phyloP scores from a whole-genome alignment of 2,797 vertebrate genomes.

The Prionace glauca region DNA sequence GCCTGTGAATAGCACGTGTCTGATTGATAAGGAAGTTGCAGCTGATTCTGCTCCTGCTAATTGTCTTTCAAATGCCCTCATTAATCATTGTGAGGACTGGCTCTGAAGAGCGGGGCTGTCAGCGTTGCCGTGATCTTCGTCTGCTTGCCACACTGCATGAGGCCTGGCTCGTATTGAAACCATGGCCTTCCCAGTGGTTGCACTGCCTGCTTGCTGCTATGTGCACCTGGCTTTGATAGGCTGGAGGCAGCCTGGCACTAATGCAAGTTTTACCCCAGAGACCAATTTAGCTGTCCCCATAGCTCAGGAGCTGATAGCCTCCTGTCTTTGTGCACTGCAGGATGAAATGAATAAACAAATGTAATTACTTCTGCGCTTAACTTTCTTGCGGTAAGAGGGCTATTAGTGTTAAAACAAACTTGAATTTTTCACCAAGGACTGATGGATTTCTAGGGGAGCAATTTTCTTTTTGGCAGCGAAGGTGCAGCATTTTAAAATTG shows the following conservation, averaged over 20 bases:
- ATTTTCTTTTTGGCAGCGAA: not conserved
- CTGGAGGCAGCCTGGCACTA: slow-evolving; percentile 73
- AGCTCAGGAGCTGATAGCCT: slow-evolving; percentile 95
- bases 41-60: slow-evolving; percentile 91
- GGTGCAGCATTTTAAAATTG: not conserved
- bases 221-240: slow-evolving; percentile 79
- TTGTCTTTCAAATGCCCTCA: slow-evolving; percentile 99
- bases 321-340: slow-evolving; percentile 83
- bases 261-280: slow-evolving; percentile 73
- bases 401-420: slow-evolving; percentile 36
- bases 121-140: slow-evolving; percentile 67
- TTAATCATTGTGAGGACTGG: slow-evolving; percentile 80
- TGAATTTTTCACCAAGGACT: slow-evolving; percentile 28
- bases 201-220: slow-evolving; percentile 49
- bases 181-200: slow-evolving; percentile 54
- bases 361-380: slow-evolving; percentile 81
- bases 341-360: slow-evolving; percentile 94
- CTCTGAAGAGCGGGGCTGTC: slow-evolving; percentile 75
- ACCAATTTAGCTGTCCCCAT: slow-evolving; percentile 79
- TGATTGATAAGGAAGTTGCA: slow-evolving; percentile 92
- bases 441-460: not conserved
- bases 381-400: slow-evolving; percentile 15
- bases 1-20: slow-evolving; percentile 77
- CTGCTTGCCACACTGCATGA: slow-evolving; percentile 79
- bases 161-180: slow-evolving; percentile 58